phyloP scores from a whole-genome alignment of 2,797 vertebrate genomes.

The Microhierax caerulescens region DNA sequence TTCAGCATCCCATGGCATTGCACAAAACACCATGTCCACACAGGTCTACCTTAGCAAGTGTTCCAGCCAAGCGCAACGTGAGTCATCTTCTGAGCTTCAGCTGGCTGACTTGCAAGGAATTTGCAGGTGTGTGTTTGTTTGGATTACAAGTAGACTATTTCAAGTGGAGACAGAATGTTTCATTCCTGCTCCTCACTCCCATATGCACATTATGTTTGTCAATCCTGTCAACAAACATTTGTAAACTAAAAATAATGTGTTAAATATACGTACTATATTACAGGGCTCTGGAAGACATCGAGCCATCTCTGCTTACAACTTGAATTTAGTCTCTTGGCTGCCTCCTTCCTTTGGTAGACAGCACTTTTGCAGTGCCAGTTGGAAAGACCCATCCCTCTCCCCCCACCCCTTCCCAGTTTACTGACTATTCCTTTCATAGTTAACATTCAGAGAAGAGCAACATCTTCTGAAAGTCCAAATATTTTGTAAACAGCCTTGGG shows the following conservation, averaged over 20 bases:
- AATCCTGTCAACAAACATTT: constrained; percentile 44
- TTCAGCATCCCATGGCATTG: neutral
- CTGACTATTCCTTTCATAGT: neutral
- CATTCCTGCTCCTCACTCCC: neutral
- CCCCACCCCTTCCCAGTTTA: neutral
- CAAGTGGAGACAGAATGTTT: constrained; percentile 44
- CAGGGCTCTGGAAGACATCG: neutral
- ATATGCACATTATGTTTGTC: neutral
- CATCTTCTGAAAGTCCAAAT: neutral
- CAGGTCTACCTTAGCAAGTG: neutral
- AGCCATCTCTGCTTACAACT: neutral
- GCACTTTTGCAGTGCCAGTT: neutral
- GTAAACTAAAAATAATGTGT: constrained; percentile 45
- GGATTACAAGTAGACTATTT: neutral
- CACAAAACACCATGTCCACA: neutral
- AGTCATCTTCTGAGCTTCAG: constrained; percentile 23
- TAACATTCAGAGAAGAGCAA: neutral
- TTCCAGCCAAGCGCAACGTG: neutral
- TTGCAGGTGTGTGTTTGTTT: constrained; percentile 53
- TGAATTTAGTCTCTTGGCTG: neutral
- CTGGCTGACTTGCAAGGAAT: constrained; percentile 5
- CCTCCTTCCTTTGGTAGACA: neutral
- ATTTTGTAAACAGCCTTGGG: neutral
- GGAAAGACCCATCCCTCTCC: neutral
- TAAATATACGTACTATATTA: neutral